Evolutionary conservation across 1,140 invertebrate species (phyloP).

Genomic region (Grapholita molesta): DNA sequence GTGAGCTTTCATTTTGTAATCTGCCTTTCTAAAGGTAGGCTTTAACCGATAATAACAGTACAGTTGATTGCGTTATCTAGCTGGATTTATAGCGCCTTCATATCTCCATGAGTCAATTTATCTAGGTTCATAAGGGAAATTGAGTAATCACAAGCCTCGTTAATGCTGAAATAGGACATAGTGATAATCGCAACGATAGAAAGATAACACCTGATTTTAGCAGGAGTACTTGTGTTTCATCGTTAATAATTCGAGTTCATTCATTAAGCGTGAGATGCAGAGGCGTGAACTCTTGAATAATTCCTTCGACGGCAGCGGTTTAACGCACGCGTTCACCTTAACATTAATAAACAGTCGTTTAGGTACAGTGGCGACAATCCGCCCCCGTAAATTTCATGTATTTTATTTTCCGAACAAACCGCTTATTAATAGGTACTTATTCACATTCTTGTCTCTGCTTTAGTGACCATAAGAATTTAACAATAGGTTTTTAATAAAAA

Average conservation of each 20-base stretch:
- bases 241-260: background rate
- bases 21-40: constrained; percentile 25
- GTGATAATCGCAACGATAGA: background rate
- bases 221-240: constrained; percentile 1
- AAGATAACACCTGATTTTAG: background rate
- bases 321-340: constrained; percentile 52
- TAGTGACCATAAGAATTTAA: background rate
- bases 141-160: constrained; percentile 23
- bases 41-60: constrained; percentile 21
- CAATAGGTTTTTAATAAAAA: background rate
- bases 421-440: background rate
- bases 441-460: background rate
- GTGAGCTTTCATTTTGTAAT: constrained; percentile 25
- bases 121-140: constrained; percentile 28
- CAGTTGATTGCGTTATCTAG: constrained; percentile 27
- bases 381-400: constrained; percentile 31
- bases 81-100: constrained; percentile 32
- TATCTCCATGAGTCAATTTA: constrained; percentile 21
- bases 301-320: constrained; percentile 31
- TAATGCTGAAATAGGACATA: constrained; percentile 11
- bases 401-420: constrained; percentile 1
- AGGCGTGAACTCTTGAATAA: constrained; percentile 41
- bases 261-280: constrained; percentile 26
- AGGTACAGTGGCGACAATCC: constrained; percentile 38
- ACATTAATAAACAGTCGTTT: constrained; percentile 46